Evolutionary conservation across 2,888 invertebrate species (phyloP).

Genomic region (Ornithoptera priamus): DNA sequence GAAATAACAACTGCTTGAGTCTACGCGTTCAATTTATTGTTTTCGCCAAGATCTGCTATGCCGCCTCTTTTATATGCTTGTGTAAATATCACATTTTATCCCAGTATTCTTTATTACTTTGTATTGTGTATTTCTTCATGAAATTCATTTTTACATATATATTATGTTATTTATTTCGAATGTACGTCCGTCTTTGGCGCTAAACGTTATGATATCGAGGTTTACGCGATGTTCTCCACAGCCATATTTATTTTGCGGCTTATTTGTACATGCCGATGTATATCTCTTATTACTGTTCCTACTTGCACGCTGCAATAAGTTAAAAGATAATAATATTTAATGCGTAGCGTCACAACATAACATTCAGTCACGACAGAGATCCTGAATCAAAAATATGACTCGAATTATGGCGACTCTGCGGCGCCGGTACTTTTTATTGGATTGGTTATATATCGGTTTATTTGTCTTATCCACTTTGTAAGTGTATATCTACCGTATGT

Average conservation of each 20-base stretch:
- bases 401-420: slow-evolving; percentile 58
- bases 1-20: slow-evolving; percentile 54
- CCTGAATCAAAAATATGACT: slow-evolving; percentile 65
- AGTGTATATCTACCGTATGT: background rate
- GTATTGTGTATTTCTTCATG: background rate
- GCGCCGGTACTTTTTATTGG: slow-evolving; percentile 48
- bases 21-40: slow-evolving; percentile 62
- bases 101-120: slow-evolving; percentile 24
- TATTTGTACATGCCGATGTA: slow-evolving; percentile 27
- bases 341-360: slow-evolving; percentile 35
- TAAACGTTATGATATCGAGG: background rate
- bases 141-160: background rate
- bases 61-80: slow-evolving; percentile 49
- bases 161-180: background rate
- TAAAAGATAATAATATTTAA: slow-evolving; percentile 31
- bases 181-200: background rate
- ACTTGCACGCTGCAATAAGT: slow-evolving; percentile 22
- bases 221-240: background rate
- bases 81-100: slow-evolving; percentile 49
- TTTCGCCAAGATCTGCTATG: slow-evolving; percentile 45
- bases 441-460: slow-evolving; percentile 33
- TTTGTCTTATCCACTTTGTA: slow-evolving; percentile 18
- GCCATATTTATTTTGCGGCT: slow-evolving; percentile 16
- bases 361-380: slow-evolving; percentile 55
- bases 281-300: slow-evolving; percentile 24